Evolutionary conservation across 1,140 invertebrate genomes (phyloP), one percentile per base, ranked within the genome.

Genomic region (Augochlora pura): DNA sequence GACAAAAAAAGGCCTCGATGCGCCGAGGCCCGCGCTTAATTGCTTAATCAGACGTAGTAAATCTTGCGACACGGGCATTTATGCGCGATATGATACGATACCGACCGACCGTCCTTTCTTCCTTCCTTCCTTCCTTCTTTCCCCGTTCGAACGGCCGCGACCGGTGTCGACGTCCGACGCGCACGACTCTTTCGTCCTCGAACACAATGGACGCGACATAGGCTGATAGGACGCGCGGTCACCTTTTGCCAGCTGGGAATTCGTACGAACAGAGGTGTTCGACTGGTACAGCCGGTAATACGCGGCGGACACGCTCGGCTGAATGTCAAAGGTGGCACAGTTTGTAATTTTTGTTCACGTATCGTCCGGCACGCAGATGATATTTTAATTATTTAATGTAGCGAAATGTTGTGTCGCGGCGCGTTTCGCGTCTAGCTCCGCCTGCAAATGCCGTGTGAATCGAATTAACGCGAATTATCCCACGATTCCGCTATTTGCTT

Each of bases 21-120:
- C 81, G 64, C 32, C 74, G 82, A 82, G 49, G 77, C 82, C 66
- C 75, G 16, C 74, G 76, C 82, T 91, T 92, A 91, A 92, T 92
- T 92, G 89, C 91, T 92, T 92, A 91, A 92, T 92, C 90, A 91
- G 88, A 92, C 91, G 90, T 88, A 88, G 89, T 91, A 91, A 92
- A 91, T 92, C 91, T 92, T 88, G 78, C 86, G 89, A 88, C 88
- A 85, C 71, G 87, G 87, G 84, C 88, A 88, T 90, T 92, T 92
- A 91, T 84, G 85, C 79, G 82, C 81, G 85, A 84, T 85, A 79
- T 69, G 64, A 82, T 60, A 72, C 82, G 77, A 78, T 82, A 52
- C 62, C 42, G 54, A 52, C 62, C 42, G 54, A 5, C 21, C 32
- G 1, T 32, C 32, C 32, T 32, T 32, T 4, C 32, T 32, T 32